phyloP scores from a whole-genome alignment of 2,888 invertebrate genomes.

The Anthophora plumipes region DNA sequence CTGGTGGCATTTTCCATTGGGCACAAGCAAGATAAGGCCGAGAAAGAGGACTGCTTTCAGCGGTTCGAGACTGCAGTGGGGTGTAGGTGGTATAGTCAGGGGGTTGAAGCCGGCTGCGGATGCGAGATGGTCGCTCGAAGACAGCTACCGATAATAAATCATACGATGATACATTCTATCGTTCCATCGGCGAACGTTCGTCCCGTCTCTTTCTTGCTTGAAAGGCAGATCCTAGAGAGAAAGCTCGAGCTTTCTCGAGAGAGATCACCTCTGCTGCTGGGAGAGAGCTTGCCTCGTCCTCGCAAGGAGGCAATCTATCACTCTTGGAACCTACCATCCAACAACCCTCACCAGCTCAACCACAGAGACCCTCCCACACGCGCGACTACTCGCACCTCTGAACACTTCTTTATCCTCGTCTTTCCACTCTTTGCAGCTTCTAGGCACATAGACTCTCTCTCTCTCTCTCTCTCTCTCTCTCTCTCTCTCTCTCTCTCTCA shows the following conservation, averaged over 20 bases:
- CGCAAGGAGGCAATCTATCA: conserved; percentile 81
- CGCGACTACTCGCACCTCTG: conserved; percentile 63
- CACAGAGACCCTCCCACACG: conserved; percentile 61
- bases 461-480: conserved; percentile 65
- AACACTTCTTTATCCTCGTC: conserved; percentile 61
- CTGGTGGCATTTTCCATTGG: conserved; percentile 43
- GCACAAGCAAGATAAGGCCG: conserved; percentile 52
- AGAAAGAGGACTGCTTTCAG: conserved; percentile 44
- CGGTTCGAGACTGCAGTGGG: conserved; percentile 49
- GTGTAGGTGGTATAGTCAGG: conserved; percentile 25
- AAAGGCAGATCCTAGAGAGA: conserved; percentile 74
- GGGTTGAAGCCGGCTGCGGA: conserved; percentile 62
- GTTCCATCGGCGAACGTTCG: conserved; percentile 73
- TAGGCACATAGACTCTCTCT: conserved; percentile 63
- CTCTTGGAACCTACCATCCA: conserved; percentile 72
- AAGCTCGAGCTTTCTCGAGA: conserved; percentile 77
- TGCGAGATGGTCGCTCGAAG: conserved; percentile 73
- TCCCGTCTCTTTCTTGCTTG: conserved; percentile 59
- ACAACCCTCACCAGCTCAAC: conserved; percentile 58
- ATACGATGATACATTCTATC: conserved; percentile 82
- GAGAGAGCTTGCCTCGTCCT: conserved; percentile 75
- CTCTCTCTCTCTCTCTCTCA: conserved; percentile 60
- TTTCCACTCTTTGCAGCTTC: conserved; percentile 41
- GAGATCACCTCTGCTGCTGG: conserved; percentile 73
- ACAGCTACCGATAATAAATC: conserved; percentile 81